A percentile compares a stretch with the other conserved stretches of the same genome.
Conservation (phyloP, 1,140 invertebrate genomes). For the Leptopilina clavipes region DNA sequence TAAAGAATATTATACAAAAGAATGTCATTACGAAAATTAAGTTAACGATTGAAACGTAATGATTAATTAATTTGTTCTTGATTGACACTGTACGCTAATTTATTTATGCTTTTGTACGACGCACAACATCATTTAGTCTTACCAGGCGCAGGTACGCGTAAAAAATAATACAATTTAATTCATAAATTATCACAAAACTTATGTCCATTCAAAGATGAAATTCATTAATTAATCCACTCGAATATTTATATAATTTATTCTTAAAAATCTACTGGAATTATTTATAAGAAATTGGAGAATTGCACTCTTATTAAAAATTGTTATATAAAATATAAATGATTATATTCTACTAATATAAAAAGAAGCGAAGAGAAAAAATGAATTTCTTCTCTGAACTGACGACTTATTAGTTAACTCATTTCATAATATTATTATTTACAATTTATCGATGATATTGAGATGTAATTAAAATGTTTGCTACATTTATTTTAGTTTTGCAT, state of each 20-base stretch:
- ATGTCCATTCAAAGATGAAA: not conserved
- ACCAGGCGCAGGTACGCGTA: conserved; percentile 60
- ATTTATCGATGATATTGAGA: conserved; percentile 8
- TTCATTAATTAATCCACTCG: conserved; percentile 2
- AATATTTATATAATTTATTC: not conserved
- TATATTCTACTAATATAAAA: conserved; percentile 10
- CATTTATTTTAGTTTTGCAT: not conserved
- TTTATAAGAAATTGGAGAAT: conserved; percentile 20
- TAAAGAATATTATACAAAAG: conserved; percentile 51
- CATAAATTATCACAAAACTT: conserved; percentile 41
- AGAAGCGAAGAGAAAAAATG: not conserved
- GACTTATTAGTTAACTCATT: conserved; percentile 4
- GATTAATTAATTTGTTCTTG: conserved; percentile 27
- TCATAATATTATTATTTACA: conserved; percentile 19
- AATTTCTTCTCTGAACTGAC: conserved; percentile 12
- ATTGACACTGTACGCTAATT: not conserved
- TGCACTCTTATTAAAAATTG: conserved; percentile 14
- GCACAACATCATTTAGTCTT: conserved; percentile 39
- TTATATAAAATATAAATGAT: conserved; percentile 27
- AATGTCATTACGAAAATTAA: conserved; percentile 35
- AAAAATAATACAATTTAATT: conserved; percentile 56
- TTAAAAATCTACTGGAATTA: conserved; percentile 21
- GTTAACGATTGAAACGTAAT: not conserved
- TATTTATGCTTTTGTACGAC: conserved; percentile 13
- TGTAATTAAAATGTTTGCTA: conserved; percentile 21